Evolutionary conservation across 2,888 invertebrate genomes (phyloP).

Genomic region (Leucozona laternaria): DNA sequence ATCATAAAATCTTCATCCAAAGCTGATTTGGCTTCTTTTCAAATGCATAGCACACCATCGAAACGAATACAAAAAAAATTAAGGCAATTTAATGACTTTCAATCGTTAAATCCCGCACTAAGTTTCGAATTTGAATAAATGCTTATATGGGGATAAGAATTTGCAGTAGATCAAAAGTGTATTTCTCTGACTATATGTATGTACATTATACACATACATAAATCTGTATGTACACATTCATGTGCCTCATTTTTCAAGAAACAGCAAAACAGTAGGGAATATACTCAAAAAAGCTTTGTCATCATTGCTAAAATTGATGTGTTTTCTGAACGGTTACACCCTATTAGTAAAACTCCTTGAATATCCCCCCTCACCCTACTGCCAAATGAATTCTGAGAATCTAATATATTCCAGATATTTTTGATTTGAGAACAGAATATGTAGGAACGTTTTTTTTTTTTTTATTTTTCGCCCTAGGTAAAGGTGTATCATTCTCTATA

Average conservation of each 20-base stretch:
- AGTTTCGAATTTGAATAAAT: constrained; percentile 17
- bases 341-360: constrained; percentile 39
- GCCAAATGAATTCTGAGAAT: constrained; percentile 12
- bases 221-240: background rate
- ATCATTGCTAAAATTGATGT: constrained; percentile 24
- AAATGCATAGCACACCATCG: background rate
- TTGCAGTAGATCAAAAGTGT: background rate
- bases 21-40: background rate
- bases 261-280: constrained; percentile 1
- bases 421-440: constrained; percentile 4
- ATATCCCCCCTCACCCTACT: constrained; percentile 8
- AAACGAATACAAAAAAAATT: background rate
- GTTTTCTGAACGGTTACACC: constrained; percentile 35
- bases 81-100: constrained; percentile 3
- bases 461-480: constrained; percentile 11
- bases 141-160: background rate
- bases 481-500: constrained; percentile 31
- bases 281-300: constrained; percentile 13
- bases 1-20: background rate
- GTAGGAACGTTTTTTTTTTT: background rate
- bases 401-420: constrained; percentile 12
- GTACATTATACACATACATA: too few relatives aligned
- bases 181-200: background rate
- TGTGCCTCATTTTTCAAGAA: constrained; percentile 1
- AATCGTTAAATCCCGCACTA: constrained; percentile 3